Base-by-base conservation (phyloP, 1,140 invertebrate genomes). In the Drosophila bipectinata region DNA sequence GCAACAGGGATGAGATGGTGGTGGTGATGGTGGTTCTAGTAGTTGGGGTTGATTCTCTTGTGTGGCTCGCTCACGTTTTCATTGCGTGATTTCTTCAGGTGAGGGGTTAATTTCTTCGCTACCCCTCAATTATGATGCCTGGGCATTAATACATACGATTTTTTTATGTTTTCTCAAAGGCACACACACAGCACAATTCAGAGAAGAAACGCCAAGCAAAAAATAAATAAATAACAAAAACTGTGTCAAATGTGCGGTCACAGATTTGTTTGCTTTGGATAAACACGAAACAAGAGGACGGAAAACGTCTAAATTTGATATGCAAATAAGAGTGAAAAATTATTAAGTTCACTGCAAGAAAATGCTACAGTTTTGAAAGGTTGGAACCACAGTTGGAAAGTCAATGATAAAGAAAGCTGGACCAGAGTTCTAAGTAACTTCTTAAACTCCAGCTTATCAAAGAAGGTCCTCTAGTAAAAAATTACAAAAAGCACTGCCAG, bases 231-330 rank as follows among this genome's bases (percentile, higher is more conserved):
- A 69, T 48, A 71, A 69, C 57, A 62, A 64, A 82, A 85, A 75
- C 77, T 87, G 82, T 85, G 81, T 85, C 81, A 85, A 85, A 87
- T 87, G 77, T 73, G 77, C 72, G 77, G 56, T 54, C 72, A 61
- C 57, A 71, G 81, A 87, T 85, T 87, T 85, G 82, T 87, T 85
- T 74, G 64, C 78, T 44, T 63, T 48, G 64, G 53, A 74, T 77
- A 77, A 87, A 87, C 73, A 82, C 52, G 32, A 69, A 77, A 60
- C 47, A 60, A 64, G 52, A 62, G 56, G 41, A 54, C 61, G 39
- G 51, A 52, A 54, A 77, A 57, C 47, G 55, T 67, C 59, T 64
- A 47, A 44, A 63, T 74, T 56, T 74, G 18, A 68, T 62, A 63
- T 41, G 51, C 32, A 73, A 54, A 62, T 62, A 66, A 24, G 45